Percentiles rank a stretch among this genome's conserved stretches.
Evolutionary conservation across 2,888 invertebrate species (phyloP).

Genomic region (Callyntrura guangdongensis): DNA sequence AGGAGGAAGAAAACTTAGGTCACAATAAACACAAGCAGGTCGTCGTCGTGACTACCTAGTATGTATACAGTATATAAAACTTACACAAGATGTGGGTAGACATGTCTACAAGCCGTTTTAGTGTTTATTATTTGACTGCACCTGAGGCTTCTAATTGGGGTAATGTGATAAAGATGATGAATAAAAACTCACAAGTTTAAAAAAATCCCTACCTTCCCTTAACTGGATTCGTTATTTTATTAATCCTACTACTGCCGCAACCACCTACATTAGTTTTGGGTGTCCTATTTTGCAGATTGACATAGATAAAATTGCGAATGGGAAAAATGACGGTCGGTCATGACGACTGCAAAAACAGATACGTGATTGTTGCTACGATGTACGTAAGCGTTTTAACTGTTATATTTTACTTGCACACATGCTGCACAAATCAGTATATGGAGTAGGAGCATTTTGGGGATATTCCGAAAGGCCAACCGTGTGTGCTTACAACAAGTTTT

Average conservation of each 20-base stretch:
- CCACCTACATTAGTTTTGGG: background rate
- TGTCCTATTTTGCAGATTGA: background rate
- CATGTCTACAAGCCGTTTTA: background rate
- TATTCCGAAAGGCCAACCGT: too few species aligned
- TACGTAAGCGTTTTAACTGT: too few species aligned
- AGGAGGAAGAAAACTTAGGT: too few species aligned
- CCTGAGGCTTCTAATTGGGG: slow-evolving; percentile 22
- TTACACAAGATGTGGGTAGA: too few species aligned
- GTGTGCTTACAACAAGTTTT: too few species aligned
- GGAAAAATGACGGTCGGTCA: background rate
- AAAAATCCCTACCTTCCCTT: background rate
- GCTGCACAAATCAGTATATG: too few species aligned
- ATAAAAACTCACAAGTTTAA: background rate
- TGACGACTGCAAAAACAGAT: background rate
- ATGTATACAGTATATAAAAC: too few species aligned
- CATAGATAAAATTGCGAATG: background rate
- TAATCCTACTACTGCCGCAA: background rate
- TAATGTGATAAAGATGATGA: background rate
- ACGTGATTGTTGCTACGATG: too few species aligned
- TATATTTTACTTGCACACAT: too few species aligned
- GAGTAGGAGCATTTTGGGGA: too few species aligned
- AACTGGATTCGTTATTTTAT: background rate
- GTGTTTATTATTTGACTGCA: background rate
- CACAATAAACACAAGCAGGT: too few species aligned
- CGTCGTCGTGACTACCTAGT: too few species aligned